Evolutionary conservation across 2,888 invertebrate species (phyloP).

Genomic region (Trichopoda pennipes): DNA sequence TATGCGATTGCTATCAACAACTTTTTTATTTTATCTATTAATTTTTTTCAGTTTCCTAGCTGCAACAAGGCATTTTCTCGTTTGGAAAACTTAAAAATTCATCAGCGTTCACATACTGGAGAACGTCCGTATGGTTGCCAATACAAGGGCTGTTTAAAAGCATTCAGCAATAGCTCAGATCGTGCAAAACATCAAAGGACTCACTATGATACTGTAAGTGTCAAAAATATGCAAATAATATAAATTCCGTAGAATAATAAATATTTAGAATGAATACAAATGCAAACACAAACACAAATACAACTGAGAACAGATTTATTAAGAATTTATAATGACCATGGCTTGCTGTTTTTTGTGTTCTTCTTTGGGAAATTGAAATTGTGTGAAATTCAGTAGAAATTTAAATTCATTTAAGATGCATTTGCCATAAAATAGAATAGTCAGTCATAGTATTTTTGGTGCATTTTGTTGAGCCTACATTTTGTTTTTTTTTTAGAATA

Average conservation of each 20-base stretch:
- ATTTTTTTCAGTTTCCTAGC: slow-evolving; percentile 88
- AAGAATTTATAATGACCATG: slow-evolving; percentile 11
- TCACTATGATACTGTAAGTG: slow-evolving; percentile 97
- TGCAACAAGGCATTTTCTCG: slow-evolving; percentile 98
- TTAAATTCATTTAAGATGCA: slow-evolving; percentile 7
- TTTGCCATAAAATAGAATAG: slow-evolving; percentile 7
- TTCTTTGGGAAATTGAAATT: slow-evolving; percentile 5
- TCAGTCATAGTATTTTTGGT: slow-evolving; percentile 40
- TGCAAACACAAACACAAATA: neutral
- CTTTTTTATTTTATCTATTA: slow-evolving; percentile 23
- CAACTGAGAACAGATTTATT: neutral
- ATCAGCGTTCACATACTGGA: slow-evolving; percentile 96
- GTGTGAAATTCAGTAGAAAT: slow-evolving; percentile 34
- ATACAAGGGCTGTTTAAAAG: slow-evolving; percentile 94
- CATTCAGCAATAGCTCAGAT: slow-evolving; percentile 99
- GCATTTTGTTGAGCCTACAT: neutral
- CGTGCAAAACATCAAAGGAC: slow-evolving; percentile 99
- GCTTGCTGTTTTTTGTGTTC: neutral
- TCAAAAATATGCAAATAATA: slow-evolving; percentile 42
- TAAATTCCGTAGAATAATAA: slow-evolving; percentile 21
- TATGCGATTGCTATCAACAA: neutral
- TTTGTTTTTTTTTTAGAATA: slow-evolving; percentile 43
- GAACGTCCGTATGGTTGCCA: slow-evolving; percentile 98
- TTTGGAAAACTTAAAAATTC: slow-evolving; percentile 98
- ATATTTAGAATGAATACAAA: slow-evolving; percentile 6